Percentiles rank a stretch among this genome's conserved stretches.
Conservation (phyloP, 2,113 vertebrate genomes). For the Odocoileus hemionus region DNA sequence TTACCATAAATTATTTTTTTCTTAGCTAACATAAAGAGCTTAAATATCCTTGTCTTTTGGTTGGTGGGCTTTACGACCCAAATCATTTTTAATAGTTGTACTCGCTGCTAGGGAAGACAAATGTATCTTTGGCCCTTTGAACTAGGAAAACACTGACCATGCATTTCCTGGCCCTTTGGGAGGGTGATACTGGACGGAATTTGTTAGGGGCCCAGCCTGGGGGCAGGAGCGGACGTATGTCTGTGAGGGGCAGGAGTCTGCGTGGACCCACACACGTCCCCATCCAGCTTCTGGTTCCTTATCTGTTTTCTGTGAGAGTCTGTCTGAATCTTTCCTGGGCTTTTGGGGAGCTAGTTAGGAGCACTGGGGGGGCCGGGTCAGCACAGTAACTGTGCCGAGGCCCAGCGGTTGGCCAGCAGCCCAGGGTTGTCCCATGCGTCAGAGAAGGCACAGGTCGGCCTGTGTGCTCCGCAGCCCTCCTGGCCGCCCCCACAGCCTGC, state of each 20-base stretch:
- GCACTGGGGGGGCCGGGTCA: not conserved
- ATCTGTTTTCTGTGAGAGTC: not conserved
- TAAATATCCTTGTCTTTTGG: not conserved
- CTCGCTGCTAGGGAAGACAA: not conserved
- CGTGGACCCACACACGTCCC: not conserved
- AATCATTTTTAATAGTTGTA: not conserved
- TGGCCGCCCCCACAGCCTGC: not conserved
- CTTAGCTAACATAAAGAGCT: not conserved
- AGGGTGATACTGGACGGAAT: not conserved
- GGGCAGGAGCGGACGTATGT: rapidly evolving
- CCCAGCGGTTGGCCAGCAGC: not conserved
- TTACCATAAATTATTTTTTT: not conserved
- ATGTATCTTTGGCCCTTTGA: not conserved
- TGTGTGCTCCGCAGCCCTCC: not conserved
- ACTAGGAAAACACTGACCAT: not conserved
- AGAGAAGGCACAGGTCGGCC: not conserved
- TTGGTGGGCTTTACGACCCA: not conserved
- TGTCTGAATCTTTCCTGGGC: not conserved
- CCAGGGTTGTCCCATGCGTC: not conserved
- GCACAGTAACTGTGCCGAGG: not conserved
- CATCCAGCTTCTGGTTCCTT: not conserved
- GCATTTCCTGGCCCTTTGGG: not conserved
- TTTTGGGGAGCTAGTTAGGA: not conserved
- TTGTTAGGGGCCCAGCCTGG: not conserved
- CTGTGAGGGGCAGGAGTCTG: not conserved